A percentile compares a stretch with the other conserved stretches of the same genome.
phyloP scores from a whole-genome alignment of 23 tunicate genomes.

The Ciona savignyi region DNA sequence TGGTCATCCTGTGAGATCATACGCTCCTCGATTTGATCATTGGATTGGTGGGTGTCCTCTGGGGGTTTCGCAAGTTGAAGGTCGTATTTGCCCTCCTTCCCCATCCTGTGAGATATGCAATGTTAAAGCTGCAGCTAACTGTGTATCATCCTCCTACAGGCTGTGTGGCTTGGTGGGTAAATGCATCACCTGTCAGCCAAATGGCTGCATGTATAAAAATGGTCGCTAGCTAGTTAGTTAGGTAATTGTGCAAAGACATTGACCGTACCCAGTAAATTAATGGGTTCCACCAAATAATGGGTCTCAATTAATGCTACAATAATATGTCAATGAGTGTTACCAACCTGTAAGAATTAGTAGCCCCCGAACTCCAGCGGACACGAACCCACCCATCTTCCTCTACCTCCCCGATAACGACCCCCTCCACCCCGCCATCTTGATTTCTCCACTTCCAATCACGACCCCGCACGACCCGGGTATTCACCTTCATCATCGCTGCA shows the following conservation, averaged over 20 bases:
- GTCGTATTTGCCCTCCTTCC: constrained; percentile 70
- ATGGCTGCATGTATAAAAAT: too few species aligned
- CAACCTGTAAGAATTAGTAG: constrained; percentile 74
- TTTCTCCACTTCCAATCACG: constrained; percentile 85
- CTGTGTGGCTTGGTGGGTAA: too few species aligned
- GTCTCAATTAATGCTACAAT: too few species aligned
- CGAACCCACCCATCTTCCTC: constrained; percentile 88
- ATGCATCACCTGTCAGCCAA: too few species aligned
- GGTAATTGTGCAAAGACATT: too few species aligned
- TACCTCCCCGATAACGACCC: constrained; percentile 44
- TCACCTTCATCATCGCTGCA: constrained; percentile 26
- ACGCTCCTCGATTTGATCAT: constrained; percentile 4
- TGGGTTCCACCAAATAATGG: too few species aligned
- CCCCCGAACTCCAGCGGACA: constrained; percentile 54
- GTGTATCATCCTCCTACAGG: too few species aligned
- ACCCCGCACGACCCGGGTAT: constrained; percentile 70
- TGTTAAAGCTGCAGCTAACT: too few species aligned
- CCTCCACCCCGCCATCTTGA: constrained; percentile 62
- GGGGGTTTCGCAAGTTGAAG: constrained; percentile 39
- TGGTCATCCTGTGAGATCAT: constrained; percentile 5
- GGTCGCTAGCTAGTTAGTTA: too few species aligned
- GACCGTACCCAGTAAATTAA: too few species aligned
- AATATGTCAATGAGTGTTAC: too few species aligned
- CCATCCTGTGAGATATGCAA: constrained; percentile 64
- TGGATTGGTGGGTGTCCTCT: constrained; percentile 4